These are phyloP conservation scores for Marronus borbonicus DNA, from an alignment of 2,888 invertebrate genomes.

Conservation along the genomic window DNA sequence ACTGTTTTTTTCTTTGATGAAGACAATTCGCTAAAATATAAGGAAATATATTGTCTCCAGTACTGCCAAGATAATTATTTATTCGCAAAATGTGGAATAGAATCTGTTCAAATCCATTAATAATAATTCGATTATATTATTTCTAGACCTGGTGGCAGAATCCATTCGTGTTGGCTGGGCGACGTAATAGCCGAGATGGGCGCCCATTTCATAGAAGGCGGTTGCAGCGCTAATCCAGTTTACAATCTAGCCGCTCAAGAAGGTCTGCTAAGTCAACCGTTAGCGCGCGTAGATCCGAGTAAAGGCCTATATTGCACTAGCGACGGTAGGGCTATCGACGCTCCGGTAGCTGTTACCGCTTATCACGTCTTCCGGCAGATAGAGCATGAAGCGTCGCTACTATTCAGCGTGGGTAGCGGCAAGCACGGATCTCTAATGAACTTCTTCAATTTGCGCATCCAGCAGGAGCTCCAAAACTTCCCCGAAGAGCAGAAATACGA, in stretches of 20 bases:
- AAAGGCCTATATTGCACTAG: conserved; percentile 79
- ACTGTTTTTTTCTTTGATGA: no score
- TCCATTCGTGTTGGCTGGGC: conserved; percentile 84
- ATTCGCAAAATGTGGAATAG: no score
- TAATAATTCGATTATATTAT: no score
- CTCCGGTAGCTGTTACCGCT: conserved; percentile 77
- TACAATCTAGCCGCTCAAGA: conserved; percentile 81
- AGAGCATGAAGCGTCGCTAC: conserved; percentile 77
- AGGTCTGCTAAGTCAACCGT: conserved; percentile 76
- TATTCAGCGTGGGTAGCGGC: conserved; percentile 77
- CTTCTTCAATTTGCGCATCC: conserved; percentile 78
- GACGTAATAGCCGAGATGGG: conserved; percentile 86
- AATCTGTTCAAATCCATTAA: no score
- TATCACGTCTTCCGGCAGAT: conserved; percentile 80
- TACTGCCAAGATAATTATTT: no score
- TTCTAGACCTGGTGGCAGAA: conserved; percentile 81
- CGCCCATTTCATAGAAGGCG: conserved; percentile 82
- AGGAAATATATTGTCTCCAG: no score
- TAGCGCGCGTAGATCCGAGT: conserved; percentile 72
- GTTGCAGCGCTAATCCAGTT: conserved; percentile 80
- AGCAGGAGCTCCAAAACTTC: conserved; percentile 80
- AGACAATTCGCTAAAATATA: no score
- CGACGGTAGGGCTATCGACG: conserved; percentile 78
- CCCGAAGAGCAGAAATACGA: conserved; percentile 81
- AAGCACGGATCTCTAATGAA: conserved; percentile 78